Evolutionary conservation across 2,113 vertebrate genomes (phyloP).

Genomic region (Propithecus coquereli): DNA sequence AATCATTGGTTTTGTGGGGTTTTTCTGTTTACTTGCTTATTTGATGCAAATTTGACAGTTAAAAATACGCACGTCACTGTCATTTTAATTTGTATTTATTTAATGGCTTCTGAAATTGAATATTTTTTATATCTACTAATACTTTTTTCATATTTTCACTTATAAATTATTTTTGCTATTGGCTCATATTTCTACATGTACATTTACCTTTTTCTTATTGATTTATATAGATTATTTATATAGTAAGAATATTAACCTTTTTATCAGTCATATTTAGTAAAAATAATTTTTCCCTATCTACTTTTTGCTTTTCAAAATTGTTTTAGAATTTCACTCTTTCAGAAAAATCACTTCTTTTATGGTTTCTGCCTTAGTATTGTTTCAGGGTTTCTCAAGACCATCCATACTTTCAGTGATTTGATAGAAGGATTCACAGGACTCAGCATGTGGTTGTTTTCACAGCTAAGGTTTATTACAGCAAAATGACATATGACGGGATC

Average conservation of each 20-base stretch:
- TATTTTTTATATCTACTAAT: not conserved
- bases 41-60: not conserved
- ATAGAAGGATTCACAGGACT: not conserved
- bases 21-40: not conserved
- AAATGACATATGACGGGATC: not conserved
- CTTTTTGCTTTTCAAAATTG: not conserved
- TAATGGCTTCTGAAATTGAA: not conserved
- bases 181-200: not conserved
- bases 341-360: not conserved
- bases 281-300: not conserved
- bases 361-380: not conserved
- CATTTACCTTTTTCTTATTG: not conserved
- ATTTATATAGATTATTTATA: not conserved
- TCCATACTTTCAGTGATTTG: not conserved
- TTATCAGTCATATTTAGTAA: not conserved
- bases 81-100: slow-evolving; percentile 20
- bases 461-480: not conserved
- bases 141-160: not conserved
- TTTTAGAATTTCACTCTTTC: not conserved
- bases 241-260: not conserved
- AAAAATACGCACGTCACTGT: not conserved
- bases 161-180: not conserved
- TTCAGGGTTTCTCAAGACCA: not conserved
- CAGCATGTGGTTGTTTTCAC: not conserved
- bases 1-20: not conserved